These are phyloP conservation scores for Rhyzopertha dominica DNA, from an alignment of 1,140 invertebrate genomes.

Conservation along the genomic window DNA sequence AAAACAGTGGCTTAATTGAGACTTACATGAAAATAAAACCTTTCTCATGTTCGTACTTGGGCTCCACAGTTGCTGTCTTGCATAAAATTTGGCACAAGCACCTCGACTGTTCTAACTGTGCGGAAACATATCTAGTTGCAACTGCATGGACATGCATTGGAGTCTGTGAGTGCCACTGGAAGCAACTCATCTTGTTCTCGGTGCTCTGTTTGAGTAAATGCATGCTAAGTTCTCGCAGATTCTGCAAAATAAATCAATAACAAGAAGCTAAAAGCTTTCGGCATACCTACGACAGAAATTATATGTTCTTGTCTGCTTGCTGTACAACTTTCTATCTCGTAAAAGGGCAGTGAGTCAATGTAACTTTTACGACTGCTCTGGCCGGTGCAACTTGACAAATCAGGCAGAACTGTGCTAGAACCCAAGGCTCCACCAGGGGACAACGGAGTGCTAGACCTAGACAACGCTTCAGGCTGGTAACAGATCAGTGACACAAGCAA, in stretches of 20 bases:
- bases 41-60: constrained; percentile 60
- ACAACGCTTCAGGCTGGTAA: constrained; percentile 79
- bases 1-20: constrained; percentile 2
- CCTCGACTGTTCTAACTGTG: constrained; percentile 72
- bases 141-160: constrained; percentile 75
- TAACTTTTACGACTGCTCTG: constrained; percentile 40
- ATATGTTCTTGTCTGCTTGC: constrained; percentile 83
- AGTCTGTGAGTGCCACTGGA: constrained; percentile 49
- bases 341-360: constrained; percentile 64
- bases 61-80: constrained; percentile 60
- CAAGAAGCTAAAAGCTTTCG: too few relatives aligned
- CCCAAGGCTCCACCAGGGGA: constrained; percentile 59
- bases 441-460: constrained; percentile 74
- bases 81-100: constrained; percentile 70
- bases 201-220: constrained; percentile 66
- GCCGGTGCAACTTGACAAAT: constrained; percentile 46
- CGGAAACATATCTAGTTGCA: constrained; percentile 70
- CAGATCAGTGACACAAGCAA: constrained; percentile 70
- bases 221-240: constrained; percentile 74
- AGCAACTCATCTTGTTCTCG: constrained; percentile 47
- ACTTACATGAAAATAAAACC: constrained; percentile 74
- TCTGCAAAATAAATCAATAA: constrained; percentile 47
- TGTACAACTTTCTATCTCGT: constrained; percentile 77
- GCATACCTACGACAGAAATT: constrained; percentile 69
- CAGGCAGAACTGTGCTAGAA: constrained; percentile 46